Base-by-base conservation (phyloP, 2,113 vertebrate species). In the Bambusicola thoracicus region DNA sequence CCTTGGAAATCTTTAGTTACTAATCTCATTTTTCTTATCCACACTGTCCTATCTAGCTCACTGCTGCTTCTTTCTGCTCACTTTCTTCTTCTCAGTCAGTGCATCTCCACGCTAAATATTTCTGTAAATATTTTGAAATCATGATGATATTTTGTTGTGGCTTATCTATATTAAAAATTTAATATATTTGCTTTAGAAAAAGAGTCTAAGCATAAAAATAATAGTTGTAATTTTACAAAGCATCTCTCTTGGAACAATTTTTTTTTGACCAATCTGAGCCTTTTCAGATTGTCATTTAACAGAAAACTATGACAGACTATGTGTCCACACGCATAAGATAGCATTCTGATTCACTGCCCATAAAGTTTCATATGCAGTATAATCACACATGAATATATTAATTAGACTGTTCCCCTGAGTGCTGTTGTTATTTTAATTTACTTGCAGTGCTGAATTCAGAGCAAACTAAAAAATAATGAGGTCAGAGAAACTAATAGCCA, bases 401-500 rank as follows among this genome's bases (percentile, higher is more conserved):
- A 62, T 77, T 77, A 59, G 24, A 51, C 11, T n/a, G 9, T 16
- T 77, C 25, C 44, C 66, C 4, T 44, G 30, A 72, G 6, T 58
- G 20, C 27, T 51, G 18, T 49, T 85, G 12, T 68, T 68, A 43
- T 22, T 43, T 75, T 73, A 13, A 40, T 67, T 82, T 92, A 61
- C 12, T 49, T 73, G 11, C 43, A 76, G 22, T 40, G 18, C 10
- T 72, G 56, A 75, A 61, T 89, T 84, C 36, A 79, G 38, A 89
- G 36, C 66, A 93, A 81, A 91, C 92, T 95, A 84, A 69, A 96
- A 93, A 56, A 4, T 19, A 69, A 67, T 43, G 1, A 41, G 58
- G 56, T 69, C 76, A 75, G 51, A 93, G 29, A 55, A 87, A 77
- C 43, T 13, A 94, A 85, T 58, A 89, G 46, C 18, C n/a, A 85